Evolutionary conservation across 2,888 invertebrate genomes (phyloP).

Genomic region (Xestoiulus laeticollis): DNA sequence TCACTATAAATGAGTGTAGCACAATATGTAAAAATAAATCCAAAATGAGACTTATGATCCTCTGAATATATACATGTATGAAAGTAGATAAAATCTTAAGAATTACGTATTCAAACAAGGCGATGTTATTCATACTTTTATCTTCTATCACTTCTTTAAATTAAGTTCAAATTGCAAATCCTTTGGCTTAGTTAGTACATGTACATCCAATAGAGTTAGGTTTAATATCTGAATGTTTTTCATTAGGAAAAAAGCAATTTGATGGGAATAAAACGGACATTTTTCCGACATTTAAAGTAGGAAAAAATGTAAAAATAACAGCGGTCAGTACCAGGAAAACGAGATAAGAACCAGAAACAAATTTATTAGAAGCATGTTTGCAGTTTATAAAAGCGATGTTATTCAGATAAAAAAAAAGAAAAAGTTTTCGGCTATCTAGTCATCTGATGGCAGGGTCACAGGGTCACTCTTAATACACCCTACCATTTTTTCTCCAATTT

Average conservation of each 20-base stretch:
- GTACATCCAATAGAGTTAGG: background rate
- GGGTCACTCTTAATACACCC: constrained; percentile 1
- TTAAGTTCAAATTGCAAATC: constrained; percentile 23
- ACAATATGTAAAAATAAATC: background rate
- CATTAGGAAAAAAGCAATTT: constrained; percentile 21
- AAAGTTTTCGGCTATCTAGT: background rate
- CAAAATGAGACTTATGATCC: constrained; percentile 33
- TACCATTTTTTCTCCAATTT: background rate
- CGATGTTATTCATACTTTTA: background rate
- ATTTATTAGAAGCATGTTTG: background rate
- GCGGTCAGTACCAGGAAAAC: constrained; percentile 28
- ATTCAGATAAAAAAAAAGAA: background rate
- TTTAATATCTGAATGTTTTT: constrained; percentile 12
- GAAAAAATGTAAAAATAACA: constrained; percentile 16
- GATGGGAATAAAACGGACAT: background rate
- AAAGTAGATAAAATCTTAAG: background rate
- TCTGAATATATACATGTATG: background rate
- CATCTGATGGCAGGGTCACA: constrained; percentile 8
- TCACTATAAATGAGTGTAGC: background rate
- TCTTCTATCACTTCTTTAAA: constrained; percentile 27
- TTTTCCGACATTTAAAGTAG: constrained; percentile 24
- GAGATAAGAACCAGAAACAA: constrained; percentile 38
- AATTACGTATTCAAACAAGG: constrained; percentile 12
- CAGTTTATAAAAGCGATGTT: background rate
- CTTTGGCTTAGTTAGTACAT: constrained; percentile 12